Evolutionary conservation across 2,888 invertebrate genomes (phyloP).

Genomic region (Coecobrya sp.): DNA sequence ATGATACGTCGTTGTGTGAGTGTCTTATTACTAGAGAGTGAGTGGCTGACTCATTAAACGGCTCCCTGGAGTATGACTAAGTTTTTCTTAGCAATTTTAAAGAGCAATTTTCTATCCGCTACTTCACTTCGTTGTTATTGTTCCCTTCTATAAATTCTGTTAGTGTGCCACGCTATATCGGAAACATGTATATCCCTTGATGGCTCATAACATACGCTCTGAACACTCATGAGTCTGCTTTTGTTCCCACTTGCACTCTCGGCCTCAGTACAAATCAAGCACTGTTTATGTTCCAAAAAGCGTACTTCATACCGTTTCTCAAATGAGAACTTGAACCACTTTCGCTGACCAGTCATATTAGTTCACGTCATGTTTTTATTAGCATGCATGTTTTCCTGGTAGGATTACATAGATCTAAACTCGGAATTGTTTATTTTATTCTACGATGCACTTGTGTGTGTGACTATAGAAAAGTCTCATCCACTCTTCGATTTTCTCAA

Average conservation of each 20-base stretch:
- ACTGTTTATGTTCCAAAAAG: too few species aligned
- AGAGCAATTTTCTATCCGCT: neutral
- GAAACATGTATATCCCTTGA: too few species aligned
- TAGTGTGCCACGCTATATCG: too few species aligned
- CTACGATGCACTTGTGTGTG: neutral
- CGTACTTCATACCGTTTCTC: too few species aligned
- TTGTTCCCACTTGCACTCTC: too few species aligned
- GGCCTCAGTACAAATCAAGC: too few species aligned
- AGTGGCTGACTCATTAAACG: conserved; percentile 6
- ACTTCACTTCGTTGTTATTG: neutral
- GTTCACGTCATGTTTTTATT: neutral
- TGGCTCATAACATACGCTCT: neutral
- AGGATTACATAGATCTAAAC: neutral
- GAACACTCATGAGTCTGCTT: neutral
- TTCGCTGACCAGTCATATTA: neutral
- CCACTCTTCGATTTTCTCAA: neutral
- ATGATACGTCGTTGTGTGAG: neutral
- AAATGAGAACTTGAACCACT: neutral
- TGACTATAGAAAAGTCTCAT: neutral
- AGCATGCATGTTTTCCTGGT: neutral
- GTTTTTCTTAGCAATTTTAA: conserved; percentile 32
- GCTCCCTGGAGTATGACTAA: conserved; percentile 62
- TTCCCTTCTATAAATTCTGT: neutral
- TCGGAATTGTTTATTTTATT: conserved; percentile 7
- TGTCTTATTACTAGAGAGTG: neutral